Base-by-base conservation (phyloP, 1,140 invertebrate genomes). In the Andrena cerasifolii region DNA sequence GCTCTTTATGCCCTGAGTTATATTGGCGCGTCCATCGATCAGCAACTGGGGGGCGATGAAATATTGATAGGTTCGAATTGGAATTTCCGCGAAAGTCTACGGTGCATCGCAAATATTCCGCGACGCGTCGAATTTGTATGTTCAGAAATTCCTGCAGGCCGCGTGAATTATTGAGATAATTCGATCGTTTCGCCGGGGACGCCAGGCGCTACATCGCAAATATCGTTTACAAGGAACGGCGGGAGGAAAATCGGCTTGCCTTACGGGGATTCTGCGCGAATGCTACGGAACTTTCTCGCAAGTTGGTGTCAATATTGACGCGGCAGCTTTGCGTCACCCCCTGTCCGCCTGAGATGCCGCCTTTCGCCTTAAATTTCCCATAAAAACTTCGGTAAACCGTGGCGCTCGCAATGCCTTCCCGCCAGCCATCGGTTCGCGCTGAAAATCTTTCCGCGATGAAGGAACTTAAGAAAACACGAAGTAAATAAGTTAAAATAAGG, bases 301-400 rank as follows among this genome's bases (percentile, higher is more conserved):
- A 24, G 31, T 43, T 58, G 18, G 8, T 14, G 61, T 47, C 31
- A 78, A 79, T 74, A 74, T 74, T 79, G 77, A 66, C 70, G 43
- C 8, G 21, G 1, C 18, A 24, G 40, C 31, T 73, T 56, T 47
- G 18, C 43, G 49, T 21, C 28, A 21, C 54, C 21, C 18, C 31
- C 3, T n/a, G n/a, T 3, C 36, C 14, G 1, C 18, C 56, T 36
- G 3, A 6, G 16, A n/a, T 6, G 28, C n/a, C 33, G 2, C 12
- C 18, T 43, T 24, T 24, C 7, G 7, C 24, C 58, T 28, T 40
- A 49, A 28, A 63, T 63, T 62, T 62, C 24, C 28, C n/a, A n/a
- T n/a, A n/a, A n/a, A n/a, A n/a, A n/a, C n/a, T n/a, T n/a, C n/a
- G n/a, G n/a, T n/a, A n/a, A n/a, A n/a, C n/a, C n/a, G n/a, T n/a